Conservation (phyloP, 2,113 vertebrate species). For the Rousettus leschenaultii region DNA sequence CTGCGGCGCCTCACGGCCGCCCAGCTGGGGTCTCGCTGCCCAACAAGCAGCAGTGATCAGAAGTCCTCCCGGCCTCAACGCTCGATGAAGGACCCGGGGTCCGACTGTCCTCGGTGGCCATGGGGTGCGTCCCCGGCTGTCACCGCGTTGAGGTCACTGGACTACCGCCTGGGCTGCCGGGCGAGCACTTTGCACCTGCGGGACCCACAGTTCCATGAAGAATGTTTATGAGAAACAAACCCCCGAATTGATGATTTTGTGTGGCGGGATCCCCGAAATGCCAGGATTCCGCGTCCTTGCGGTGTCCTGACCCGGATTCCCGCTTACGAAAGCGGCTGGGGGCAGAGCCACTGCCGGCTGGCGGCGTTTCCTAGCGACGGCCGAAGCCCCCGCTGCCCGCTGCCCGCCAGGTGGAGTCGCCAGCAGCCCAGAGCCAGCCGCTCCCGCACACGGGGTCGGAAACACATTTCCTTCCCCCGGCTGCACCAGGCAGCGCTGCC, state of each 20-base stretch:
- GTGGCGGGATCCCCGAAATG: not conserved
- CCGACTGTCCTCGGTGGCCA: not conserved
- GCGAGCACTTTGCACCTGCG: not conserved
- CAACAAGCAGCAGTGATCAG: not conserved
- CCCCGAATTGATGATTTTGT: not conserved
- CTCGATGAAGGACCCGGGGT: not conserved
- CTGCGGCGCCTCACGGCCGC: not conserved
- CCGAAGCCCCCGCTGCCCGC: not conserved
- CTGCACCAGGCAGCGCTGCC: fast-evolving
- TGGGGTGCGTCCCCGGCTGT: not conserved
- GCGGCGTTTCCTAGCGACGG: not conserved
- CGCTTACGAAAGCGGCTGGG: fast-evolving
- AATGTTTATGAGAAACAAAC: not conserved
- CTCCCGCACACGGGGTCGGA: not conserved
- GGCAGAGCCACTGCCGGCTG: fast-evolving
- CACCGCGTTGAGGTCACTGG: too few relatives aligned
- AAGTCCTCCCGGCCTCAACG: not conserved
- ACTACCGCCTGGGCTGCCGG: fast-evolving
- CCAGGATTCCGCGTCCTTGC: not conserved
- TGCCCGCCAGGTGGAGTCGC: not conserved
- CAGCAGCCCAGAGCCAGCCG: fast-evolving
- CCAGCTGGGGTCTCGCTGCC: not conserved
- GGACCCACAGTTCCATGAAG: not conserved
- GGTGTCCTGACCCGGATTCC: not conserved
- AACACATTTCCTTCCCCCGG: fast-evolving